These are phyloP conservation scores for Desoria tigrina DNA, from an alignment of 2,888 invertebrate species.

Conservation along the genomic window DNA sequence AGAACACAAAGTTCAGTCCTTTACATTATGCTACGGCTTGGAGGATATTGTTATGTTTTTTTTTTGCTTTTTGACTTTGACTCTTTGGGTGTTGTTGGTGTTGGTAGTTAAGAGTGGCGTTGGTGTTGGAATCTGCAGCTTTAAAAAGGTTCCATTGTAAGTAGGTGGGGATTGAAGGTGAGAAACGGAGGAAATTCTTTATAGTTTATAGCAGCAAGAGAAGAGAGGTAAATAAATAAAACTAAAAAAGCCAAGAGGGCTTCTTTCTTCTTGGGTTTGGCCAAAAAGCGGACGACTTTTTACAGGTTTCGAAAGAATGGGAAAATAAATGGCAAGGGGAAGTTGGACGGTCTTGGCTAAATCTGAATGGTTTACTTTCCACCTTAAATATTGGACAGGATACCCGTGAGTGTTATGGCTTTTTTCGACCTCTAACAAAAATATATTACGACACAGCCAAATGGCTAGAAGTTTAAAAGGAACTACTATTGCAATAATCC, in stretches of 20 bases:
- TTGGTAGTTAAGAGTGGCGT: no score
- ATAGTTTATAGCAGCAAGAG: no score
- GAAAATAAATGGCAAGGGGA: constrained; percentile 22
- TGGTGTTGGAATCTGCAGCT: no score
- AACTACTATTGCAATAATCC: constrained; percentile 23
- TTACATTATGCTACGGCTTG: not conserved
- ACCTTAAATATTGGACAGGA: no score
- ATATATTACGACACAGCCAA: no score
- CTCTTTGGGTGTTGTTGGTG: no score
- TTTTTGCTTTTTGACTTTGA: no score
- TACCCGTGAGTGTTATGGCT: no score
- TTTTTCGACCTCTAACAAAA: no score
- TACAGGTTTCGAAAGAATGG: not conserved
- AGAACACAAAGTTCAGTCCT: constrained; percentile 15
- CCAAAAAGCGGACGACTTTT: not conserved
- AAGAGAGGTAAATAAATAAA: constrained; percentile 39
- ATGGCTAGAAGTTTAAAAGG: no score
- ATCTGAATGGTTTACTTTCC: not conserved
- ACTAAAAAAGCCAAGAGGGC: constrained; percentile 3
- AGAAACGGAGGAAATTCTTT: constrained; percentile 42
- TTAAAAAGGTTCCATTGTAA: no score
- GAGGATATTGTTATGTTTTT: no score
- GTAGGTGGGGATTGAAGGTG: constrained; percentile 23
- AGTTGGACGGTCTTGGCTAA: not conserved
- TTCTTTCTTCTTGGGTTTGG: constrained; percentile 13